phyloP scores from a whole-genome alignment of 2,888 invertebrate species.

The Philaethria dido region DNA sequence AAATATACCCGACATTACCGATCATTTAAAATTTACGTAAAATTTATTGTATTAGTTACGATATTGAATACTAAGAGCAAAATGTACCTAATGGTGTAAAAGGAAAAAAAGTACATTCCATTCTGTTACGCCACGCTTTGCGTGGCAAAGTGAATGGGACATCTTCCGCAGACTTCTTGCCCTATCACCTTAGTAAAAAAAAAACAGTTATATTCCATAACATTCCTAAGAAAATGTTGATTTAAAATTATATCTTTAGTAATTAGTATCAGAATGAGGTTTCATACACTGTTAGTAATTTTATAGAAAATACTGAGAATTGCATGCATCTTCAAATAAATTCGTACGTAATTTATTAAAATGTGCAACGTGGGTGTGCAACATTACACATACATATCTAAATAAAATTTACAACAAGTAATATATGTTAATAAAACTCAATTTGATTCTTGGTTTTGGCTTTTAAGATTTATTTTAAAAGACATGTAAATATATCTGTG shows the following conservation, averaged over 20 bases:
- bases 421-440: not conserved
- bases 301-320: too few species aligned
- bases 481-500: not conserved
- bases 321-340: too few species aligned
- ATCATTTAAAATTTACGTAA: not conserved
- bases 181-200: constrained; percentile 43
- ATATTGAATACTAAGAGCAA: not conserved
- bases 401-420: not conserved
- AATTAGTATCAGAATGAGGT: not conserved
- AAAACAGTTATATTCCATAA: constrained; percentile 32
- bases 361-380: not conserved
- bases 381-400: not conserved
- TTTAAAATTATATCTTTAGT: constrained; percentile 2
- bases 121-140: constrained; percentile 19
- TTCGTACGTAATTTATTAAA: too few species aligned
- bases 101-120: constrained; percentile 20
- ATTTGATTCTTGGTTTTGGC: not conserved
- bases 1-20: not conserved
- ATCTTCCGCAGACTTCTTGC: constrained; percentile 43
- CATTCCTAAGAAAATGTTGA: constrained; percentile 15
- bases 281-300: constrained; percentile 8
- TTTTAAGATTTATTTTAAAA: not conserved
- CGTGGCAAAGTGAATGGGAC: constrained; percentile 27
- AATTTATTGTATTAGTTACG: not conserved
- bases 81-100: not conserved